phyloP scores from a whole-genome alignment of 2,888 invertebrate species.

The Troides aeacus region DNA sequence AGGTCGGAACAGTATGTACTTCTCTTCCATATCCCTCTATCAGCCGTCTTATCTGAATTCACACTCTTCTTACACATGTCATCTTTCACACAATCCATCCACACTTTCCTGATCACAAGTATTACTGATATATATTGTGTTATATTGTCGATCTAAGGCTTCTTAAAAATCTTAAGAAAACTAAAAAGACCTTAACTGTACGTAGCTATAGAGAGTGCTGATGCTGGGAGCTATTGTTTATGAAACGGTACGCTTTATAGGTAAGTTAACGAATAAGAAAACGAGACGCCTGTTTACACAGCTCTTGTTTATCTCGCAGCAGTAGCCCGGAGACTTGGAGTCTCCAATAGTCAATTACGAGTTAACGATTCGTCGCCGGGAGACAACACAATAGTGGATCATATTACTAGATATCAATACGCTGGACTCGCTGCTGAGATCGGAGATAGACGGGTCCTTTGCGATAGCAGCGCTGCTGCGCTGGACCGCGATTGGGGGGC shows the following conservation, averaged over 20 bases:
- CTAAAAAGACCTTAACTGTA: no score
- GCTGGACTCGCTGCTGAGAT: slow-evolving; percentile 43
- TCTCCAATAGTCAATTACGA: slow-evolving; percentile 60
- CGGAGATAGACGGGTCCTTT: slow-evolving; percentile 45
- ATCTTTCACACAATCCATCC: no score
- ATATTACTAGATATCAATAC: slow-evolving; percentile 58
- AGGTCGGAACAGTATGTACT: no score
- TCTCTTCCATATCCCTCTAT: no score
- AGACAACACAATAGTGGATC: slow-evolving; percentile 70
- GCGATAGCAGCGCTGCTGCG: slow-evolving; percentile 17
- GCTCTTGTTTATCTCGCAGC: slow-evolving; percentile 27
- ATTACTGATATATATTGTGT: no score
- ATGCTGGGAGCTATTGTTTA: slow-evolving; percentile 27
- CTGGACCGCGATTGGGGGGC: slow-evolving; percentile 4
- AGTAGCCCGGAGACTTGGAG: slow-evolving; percentile 26
- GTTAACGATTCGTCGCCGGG: slow-evolving; percentile 41
- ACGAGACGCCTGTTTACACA: slow-evolving; percentile 24
- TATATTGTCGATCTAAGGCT: no score
- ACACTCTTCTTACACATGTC: no score
- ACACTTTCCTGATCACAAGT: no score
- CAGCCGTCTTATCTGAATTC: no score
- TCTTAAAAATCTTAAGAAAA: no score
- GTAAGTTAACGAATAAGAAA: slow-evolving; percentile 14
- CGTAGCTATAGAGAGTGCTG: slow-evolving; percentile 21
- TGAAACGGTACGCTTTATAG: not conserved